Conservation (phyloP, 2,888 invertebrate genomes). For the Antheraea yamamai region DNA sequence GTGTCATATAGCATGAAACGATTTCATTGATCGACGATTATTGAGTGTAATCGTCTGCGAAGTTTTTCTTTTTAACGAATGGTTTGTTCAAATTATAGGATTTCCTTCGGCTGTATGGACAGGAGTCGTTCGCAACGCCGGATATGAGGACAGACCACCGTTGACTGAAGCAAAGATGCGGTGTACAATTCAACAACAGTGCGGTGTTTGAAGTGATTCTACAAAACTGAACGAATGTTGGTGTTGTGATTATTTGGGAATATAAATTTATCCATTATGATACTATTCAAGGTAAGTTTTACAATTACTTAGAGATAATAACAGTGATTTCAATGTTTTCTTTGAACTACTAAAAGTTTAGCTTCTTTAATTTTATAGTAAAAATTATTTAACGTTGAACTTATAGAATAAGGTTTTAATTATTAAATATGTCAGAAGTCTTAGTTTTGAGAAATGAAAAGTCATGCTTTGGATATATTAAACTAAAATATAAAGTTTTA, state of each 20-base stretch:
- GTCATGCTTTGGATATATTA: no score
- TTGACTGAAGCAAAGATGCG: conserved; percentile 48
- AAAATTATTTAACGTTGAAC: background rate
- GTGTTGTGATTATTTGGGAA: conserved; percentile 12
- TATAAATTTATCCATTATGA: conserved; percentile 43
- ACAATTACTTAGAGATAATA: background rate
- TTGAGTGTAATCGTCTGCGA: conserved; percentile 57
- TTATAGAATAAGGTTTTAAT: no score
- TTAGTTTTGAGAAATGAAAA: no score
- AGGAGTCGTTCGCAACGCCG: conserved; percentile 49
- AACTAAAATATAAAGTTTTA: no score
- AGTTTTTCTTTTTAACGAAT: conserved; percentile 64
- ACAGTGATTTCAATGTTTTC: background rate
- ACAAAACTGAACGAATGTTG: conserved; percentile 40
- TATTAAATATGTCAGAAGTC: no score
- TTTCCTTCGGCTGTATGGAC: conserved; percentile 65
- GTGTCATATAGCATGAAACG: conserved; percentile 25
- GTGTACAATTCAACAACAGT: conserved; percentile 46
- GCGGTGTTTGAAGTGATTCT: conserved; percentile 44
- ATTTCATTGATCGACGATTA: conserved; percentile 52
- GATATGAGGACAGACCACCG: conserved; percentile 59
- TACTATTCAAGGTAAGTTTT: conserved; percentile 56
- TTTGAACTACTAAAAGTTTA: background rate
- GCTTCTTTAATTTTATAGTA: background rate
- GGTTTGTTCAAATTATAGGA: conserved; percentile 75